Percentiles rank a stretch among this genome's conserved stretches.
Evolutionary conservation across 2,113 vertebrate genomes (phyloP).

Genomic region (Benthochromis sp.): DNA sequence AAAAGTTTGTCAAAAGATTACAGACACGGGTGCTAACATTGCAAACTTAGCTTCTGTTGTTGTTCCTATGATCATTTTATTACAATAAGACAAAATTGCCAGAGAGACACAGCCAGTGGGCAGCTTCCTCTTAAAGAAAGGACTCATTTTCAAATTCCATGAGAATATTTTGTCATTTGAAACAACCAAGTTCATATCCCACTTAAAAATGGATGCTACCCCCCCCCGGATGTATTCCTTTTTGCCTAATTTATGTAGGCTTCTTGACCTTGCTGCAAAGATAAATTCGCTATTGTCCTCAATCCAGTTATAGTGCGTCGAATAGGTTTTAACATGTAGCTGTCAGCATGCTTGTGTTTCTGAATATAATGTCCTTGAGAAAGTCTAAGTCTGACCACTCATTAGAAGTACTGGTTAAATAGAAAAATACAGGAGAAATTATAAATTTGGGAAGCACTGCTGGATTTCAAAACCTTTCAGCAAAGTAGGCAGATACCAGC

Average conservation of each 20-base stretch:
- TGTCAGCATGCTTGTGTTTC: not conserved
- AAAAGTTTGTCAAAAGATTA: not conserved
- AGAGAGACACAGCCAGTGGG: not conserved
- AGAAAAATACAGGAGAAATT: not conserved
- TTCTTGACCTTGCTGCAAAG: not conserved
- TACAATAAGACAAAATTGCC: not conserved
- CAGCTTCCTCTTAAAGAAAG: not conserved
- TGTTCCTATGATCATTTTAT: not conserved
- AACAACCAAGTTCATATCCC: not conserved
- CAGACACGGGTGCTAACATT: not conserved
- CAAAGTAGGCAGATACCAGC: not conserved
- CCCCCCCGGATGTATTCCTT: accelerated
- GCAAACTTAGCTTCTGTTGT: not conserved
- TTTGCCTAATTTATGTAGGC: not conserved
- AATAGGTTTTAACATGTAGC: not conserved
- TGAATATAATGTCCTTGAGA: not conserved
- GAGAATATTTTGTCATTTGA: not conserved
- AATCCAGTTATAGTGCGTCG: not conserved
- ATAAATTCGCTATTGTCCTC: not conserved
- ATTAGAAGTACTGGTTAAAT: not conserved
- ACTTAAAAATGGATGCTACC: not conserved
- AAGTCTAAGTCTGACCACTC: not conserved
- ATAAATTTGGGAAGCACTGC: conserved; percentile 5
- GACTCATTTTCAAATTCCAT: not conserved
- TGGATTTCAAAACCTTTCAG: conserved; percentile 15